A percentile compares a stretch with the other conserved stretches of the same genome.
phyloP scores from a whole-genome alignment of 2,797 vertebrate species.

The Labeo calbasu region DNA sequence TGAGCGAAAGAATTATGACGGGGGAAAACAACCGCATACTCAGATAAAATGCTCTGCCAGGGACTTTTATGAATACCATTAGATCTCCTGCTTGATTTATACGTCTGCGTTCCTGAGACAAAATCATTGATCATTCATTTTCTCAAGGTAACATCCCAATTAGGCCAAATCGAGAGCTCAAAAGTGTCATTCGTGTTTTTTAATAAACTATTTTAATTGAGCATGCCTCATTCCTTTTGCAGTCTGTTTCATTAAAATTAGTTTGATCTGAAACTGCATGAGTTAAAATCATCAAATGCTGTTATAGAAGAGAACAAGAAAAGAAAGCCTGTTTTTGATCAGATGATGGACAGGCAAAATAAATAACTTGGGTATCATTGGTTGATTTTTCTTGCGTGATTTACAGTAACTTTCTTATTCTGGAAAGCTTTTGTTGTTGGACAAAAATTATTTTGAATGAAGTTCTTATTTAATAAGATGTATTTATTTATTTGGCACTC shows the following conservation, averaged over 20 bases:
- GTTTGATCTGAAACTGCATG: too few relatives aligned
- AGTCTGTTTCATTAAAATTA: background rate
- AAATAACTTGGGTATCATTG: background rate
- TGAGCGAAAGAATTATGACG: constrained; percentile 29
- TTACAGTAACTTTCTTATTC: background rate
- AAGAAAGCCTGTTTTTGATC: background rate
- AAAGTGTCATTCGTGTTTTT: background rate
- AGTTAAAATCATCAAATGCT: background rate
- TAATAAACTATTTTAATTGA: background rate
- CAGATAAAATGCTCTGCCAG: constrained; percentile 20
- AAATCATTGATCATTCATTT: background rate
- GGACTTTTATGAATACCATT: constrained; percentile 21
- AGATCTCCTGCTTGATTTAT: constrained; percentile 31
- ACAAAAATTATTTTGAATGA: background rate
- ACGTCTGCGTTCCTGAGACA: constrained; percentile 6
- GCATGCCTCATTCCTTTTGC: background rate
- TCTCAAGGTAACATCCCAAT: constrained; percentile 13
- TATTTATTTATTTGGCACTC: background rate
- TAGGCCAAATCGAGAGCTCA: background rate
- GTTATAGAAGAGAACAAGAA: background rate
- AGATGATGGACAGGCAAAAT: background rate
- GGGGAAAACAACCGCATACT: constrained; percentile 26
- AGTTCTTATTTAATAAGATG: too few relatives aligned
- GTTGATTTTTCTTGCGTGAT: background rate
- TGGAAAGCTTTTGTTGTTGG: background rate